Evolutionary conservation across 2,113 vertebrate genomes (phyloP).

Genomic region (Asarcornis scutulata): DNA sequence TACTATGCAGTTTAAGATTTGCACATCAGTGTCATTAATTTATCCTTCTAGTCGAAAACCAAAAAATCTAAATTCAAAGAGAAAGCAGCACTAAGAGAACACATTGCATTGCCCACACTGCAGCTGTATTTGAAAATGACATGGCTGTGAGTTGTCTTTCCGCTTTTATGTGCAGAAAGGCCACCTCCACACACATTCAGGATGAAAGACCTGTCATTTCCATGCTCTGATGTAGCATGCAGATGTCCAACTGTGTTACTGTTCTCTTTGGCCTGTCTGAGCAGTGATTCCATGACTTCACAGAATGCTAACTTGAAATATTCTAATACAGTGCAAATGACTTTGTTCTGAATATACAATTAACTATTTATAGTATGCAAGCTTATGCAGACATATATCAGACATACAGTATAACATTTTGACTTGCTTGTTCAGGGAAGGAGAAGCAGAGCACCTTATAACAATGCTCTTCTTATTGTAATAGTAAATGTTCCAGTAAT

Average conservation of each 20-base stretch:
- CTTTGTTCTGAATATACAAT: conserved; percentile 39
- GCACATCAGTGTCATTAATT: conserved; percentile 69
- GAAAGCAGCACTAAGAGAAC: not conserved
- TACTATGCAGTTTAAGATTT: conserved; percentile 92
- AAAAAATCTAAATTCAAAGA: conserved; percentile 49
- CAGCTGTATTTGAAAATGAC: not conserved
- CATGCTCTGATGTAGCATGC: conserved; percentile 44
- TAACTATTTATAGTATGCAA: conserved; percentile 56
- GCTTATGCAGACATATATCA: conserved; percentile 53
- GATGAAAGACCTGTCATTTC: conserved; percentile 22
- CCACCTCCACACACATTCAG: not conserved
- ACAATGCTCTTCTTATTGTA: conserved; percentile 3
- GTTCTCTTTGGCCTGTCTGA: conserved; percentile 42
- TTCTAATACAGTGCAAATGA: conserved; percentile 52
- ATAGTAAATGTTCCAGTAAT: conserved; percentile 13
- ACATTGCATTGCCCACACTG: not conserved
- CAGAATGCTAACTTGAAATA: conserved; percentile 46
- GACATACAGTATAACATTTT: not conserved
- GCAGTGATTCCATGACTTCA: conserved; percentile 1
- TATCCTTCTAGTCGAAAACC: conserved; percentile 56
- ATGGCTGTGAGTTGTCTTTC: conserved; percentile 20
- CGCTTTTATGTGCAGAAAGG: conserved; percentile 30
- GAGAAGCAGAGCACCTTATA: conserved; percentile 47
- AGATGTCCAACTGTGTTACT: conserved; percentile 37
- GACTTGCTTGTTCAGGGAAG: conserved; percentile 67